Conservation (phyloP, 2,888 invertebrate genomes). For the Brachypalpus laphriformis region DNA sequence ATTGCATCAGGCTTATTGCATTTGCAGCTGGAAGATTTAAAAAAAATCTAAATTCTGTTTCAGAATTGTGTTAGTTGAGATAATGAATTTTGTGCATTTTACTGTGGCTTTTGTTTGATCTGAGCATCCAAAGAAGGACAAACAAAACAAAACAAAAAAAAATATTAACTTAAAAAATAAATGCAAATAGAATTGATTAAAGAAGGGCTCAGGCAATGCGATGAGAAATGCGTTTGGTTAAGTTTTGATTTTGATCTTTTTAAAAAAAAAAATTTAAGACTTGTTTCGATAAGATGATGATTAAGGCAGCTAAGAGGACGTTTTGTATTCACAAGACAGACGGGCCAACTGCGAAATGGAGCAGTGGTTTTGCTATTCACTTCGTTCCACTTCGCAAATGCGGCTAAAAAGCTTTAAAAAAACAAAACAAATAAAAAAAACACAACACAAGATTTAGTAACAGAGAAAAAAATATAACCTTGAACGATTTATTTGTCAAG, state of each 20-base stretch:
- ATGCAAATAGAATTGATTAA: constrained; percentile 62
- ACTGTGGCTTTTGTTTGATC: constrained; percentile 53
- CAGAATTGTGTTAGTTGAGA: constrained; percentile 64
- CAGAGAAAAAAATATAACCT: constrained; percentile 44
- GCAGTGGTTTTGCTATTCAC: constrained; percentile 45
- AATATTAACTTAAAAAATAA: constrained; percentile 50
- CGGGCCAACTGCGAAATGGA: constrained; percentile 65
- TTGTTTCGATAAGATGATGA: constrained; percentile 66
- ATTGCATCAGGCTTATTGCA: constrained; percentile 70
- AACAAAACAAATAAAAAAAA: constrained; percentile 41
- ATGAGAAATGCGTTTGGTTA: constrained; percentile 75
- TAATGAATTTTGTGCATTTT: constrained; percentile 66
- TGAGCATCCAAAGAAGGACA: constrained; percentile 64
- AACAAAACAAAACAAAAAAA: constrained; percentile 48
- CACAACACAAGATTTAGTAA: constrained; percentile 72
- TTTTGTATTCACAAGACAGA: constrained; percentile 53
- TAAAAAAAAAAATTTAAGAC: constrained; percentile 2
- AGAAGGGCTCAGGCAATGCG: constrained; percentile 78
- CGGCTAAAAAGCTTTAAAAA: constrained; percentile 51
- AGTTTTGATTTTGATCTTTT: constrained; percentile 61
- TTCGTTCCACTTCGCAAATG: constrained; percentile 52
- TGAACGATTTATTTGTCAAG: constrained; percentile 57
- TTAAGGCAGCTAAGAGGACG: constrained; percentile 61
- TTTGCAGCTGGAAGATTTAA: constrained; percentile 53
- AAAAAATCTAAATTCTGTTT: constrained; percentile 36